phyloP scores from a whole-genome alignment of 2,888 invertebrate species.

The Drosophila macrospina region DNA sequence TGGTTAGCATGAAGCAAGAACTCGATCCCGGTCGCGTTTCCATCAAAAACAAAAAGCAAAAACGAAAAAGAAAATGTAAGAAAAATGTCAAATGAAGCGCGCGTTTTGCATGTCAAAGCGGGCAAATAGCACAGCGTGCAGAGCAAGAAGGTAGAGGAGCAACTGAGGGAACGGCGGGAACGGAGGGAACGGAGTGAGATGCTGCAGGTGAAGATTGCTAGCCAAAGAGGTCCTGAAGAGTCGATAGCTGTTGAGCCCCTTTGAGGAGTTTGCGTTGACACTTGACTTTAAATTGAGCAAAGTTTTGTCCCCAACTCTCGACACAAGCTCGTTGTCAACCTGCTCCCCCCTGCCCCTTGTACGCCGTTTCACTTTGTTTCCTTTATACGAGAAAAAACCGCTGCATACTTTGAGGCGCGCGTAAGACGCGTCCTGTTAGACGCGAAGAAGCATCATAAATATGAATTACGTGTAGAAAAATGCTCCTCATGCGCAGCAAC shows the following conservation, averaged over 20 bases:
- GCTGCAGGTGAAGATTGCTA: constrained; percentile 47
- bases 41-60: constrained; percentile 17
- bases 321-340: neutral
- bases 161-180: too few relatives aligned
- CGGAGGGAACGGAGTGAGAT: neutral
- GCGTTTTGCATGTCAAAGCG: constrained; percentile 80
- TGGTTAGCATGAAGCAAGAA: constrained; percentile 54
- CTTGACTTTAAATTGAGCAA: constrained; percentile 78
- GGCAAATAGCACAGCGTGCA: constrained; percentile 45
- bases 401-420: constrained; percentile 66
- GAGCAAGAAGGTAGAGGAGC: neutral
- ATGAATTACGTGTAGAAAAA: constrained; percentile 69
- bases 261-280: constrained; percentile 77
- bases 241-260: constrained; percentile 61
- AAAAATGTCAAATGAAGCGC: constrained; percentile 79
- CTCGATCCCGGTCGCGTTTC: constrained; percentile 52
- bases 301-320: constrained; percentile 25
- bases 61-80: constrained; percentile 40
- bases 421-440: constrained; percentile 30
- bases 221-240: constrained; percentile 60
- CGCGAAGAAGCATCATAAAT: constrained; percentile 62
- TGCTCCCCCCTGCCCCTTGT: neutral
- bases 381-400: constrained; percentile 22
- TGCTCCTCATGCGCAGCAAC: constrained; percentile 28
- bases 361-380: neutral